These are phyloP conservation scores for Neodon shergylaensis DNA, from an alignment of 2,113 vertebrate genomes.

Conservation along the genomic window DNA sequence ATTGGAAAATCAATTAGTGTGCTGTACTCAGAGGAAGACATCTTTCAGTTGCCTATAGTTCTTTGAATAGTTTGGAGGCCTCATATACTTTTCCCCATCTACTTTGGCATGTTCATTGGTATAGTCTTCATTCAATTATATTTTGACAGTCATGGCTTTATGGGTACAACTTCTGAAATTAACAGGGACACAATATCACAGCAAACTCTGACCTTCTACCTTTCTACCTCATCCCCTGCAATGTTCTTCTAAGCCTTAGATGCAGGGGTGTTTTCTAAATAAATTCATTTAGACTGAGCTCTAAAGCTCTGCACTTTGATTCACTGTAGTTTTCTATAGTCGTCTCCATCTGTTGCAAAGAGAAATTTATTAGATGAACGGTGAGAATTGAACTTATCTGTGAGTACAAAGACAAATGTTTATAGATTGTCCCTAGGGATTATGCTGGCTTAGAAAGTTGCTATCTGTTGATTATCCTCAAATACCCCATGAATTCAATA, in stretches of 20 bases:
- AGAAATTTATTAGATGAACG: not conserved
- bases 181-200: not conserved
- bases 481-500: not conserved
- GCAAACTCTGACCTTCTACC: not conserved
- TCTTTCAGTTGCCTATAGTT: not conserved
- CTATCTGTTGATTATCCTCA: not conserved
- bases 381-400: not conserved
- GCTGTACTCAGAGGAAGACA: not conserved
- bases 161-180: not conserved
- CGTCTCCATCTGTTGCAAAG: not conserved
- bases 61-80: not conserved
- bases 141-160: not conserved
- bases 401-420: not conserved
- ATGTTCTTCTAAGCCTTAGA: not conserved
- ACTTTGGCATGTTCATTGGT: too few species aligned
- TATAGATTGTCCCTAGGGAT: not conserved
- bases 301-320: not conserved
- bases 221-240: too few species aligned
- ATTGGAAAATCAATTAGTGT: rapidly evolving
- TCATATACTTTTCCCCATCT: not conserved
- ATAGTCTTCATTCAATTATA: not conserved
- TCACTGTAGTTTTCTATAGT: not conserved
- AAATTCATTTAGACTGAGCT: not conserved
- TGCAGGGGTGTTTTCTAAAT: not conserved
- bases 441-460: not conserved